Evolutionary conservation across 2,797 vertebrate genomes (phyloP), one percentile per base, ranked within the genome.

Genomic region (Danio tinwini): DNA sequence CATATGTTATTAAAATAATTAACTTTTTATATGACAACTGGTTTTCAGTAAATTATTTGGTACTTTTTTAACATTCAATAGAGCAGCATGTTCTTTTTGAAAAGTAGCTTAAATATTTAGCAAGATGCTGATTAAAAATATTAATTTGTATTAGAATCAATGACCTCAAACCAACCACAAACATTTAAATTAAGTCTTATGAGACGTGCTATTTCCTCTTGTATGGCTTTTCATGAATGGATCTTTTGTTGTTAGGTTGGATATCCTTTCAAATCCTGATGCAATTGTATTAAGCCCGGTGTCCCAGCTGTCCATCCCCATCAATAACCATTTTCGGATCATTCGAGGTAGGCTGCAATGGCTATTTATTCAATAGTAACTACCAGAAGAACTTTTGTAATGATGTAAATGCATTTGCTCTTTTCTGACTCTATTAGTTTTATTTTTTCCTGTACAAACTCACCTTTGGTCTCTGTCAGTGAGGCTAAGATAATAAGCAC

Each of bases 271-370:
- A 63, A 93, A 88, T 40, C 93, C 93, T 80, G 94, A 94, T 14
- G 88, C 89, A 50, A 93, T 95, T n/a, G 91, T 89, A 78, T 90
- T 91, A 70, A 88, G 80, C 78, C 92, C 93, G 42, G 93, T 93
- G 63, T 79, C 93, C 83, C 92, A 95, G 85, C 82, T 94, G 78
- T 93, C 93, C 37, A 94, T 95, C 84, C 94, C 93, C 45, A 91
- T 95, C 78, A 94, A 94, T 86, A 85, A 84, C 76, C 76, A 92
- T 63, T 95, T 95, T 91, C 88, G 92, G 71, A 65, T 95, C 72
- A 75, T 94, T 17, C 88, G 88, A 92, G 94, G 94, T 95, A 87
- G 84, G 85, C 52, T 61, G 16, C 6, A 29, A 55, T 49, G 59
- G 45, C 6, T 79, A n/a, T 83, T 82, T 74, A 77, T 53, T 21